Evolutionary conservation across 2,888 invertebrate genomes (phyloP), one percentile per base, ranked within the genome.

Genomic region (Nezara viridula): DNA sequence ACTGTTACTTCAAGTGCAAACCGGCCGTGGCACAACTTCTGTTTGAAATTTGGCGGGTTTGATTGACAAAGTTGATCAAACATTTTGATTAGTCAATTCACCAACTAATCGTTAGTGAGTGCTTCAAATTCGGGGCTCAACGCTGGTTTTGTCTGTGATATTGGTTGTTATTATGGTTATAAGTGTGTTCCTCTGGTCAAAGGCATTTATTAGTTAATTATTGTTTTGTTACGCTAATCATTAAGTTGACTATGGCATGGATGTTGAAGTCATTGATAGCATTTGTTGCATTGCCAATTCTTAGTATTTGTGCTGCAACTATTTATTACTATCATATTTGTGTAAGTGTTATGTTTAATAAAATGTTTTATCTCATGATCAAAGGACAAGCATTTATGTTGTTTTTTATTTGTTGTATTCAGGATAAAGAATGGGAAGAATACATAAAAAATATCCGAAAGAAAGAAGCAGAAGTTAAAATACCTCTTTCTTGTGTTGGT

Each of bases 401-500:
- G 12, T 73, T 40, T 81, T 1, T 27, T 3, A 24, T 85, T 4
- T 49, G 49, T 89, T n/a, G n/a, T n/a, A n/a, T 60, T 85, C 86
- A 89, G 89, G 91, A 92, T 86, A 91, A 92, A 89, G 91, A 91
- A 86, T 88, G 90, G 66, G 90, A 91, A 52, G 85, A 87, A 73
- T 73, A 88, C 32, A 85, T 90, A 2, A 77, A 88, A 85, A 85
- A 81, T 52, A 50, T 88, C 40, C 47, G 50, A 52, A 88, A 32
- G 88, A 55, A 81, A 37, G 89, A 89, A 32, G 90, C 91, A 73
- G 91, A 92, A 77, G 91, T 92, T 24, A 91, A 91, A 90, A 91
- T 94, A 16, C 93, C 93, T 0, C 91, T 92, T 24, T 92, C 92
- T 52, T 92, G 91, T 85, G 93, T 93, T 7, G 93, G 93, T 4